A percentile compares a stretch with the other conserved stretches of the same genome.
Evolutionary conservation across 2,888 invertebrate species (phyloP).

Genomic region (Agapostemon virescens): DNA sequence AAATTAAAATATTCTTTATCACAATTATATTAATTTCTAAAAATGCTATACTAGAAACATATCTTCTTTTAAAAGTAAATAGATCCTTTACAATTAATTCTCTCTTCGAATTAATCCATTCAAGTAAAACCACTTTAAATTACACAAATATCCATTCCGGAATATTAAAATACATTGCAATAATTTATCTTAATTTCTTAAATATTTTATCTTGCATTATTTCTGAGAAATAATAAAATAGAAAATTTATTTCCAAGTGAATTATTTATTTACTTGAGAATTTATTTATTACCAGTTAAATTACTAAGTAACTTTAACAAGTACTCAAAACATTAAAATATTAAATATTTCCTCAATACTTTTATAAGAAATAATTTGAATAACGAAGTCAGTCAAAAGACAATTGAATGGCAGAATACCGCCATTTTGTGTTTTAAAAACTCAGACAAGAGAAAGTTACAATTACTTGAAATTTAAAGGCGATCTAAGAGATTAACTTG

Average conservation of each 20-base stretch:
- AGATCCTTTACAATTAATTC: background rate
- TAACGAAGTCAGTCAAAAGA: background rate
- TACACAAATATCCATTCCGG: background rate
- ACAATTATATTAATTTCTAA: background rate
- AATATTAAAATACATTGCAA: background rate
- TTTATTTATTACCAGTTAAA: too few relatives aligned
- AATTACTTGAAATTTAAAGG: background rate
- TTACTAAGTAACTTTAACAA: too few relatives aligned
- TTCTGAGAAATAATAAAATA: background rate
- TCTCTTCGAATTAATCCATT: background rate
- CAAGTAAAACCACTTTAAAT: background rate
- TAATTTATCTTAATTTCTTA: background rate
- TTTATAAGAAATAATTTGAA: background rate
- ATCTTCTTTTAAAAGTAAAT: background rate
- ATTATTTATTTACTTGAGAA: too few relatives aligned
- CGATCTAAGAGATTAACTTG: too few relatives aligned
- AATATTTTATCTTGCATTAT: background rate
- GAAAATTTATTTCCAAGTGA: background rate
- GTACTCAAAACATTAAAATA: too few relatives aligned
- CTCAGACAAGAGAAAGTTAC: background rate
- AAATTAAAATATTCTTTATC: background rate
- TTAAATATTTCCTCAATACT: background rate
- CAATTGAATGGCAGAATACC: background rate
- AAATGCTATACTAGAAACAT: background rate
- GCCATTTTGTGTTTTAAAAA: background rate